Evolutionary conservation across 37 sponge, comb jelly and placozoan species (phyloP).

Genomic region (Geodia barretti): DNA sequence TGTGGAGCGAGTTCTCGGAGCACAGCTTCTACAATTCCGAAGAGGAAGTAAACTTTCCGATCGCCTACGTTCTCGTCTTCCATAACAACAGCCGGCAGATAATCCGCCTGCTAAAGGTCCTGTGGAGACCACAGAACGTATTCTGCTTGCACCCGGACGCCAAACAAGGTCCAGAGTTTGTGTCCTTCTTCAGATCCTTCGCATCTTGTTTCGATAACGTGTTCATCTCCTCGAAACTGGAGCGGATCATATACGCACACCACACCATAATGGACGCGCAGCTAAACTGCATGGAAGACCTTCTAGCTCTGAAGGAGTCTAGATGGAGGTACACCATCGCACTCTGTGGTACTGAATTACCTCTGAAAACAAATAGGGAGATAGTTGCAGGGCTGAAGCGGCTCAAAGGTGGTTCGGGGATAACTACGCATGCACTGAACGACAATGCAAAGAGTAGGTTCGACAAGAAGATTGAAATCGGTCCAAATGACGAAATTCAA

Average conservation of each 20-base stretch:
- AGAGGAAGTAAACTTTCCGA: constrained; percentile 16
- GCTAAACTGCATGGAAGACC: constrained; percentile 31
- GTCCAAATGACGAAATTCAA: background rate
- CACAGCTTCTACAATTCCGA: constrained; percentile 31
- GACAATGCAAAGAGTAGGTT: background rate
- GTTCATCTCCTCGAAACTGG: constrained; percentile 15
- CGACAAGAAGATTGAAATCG: background rate
- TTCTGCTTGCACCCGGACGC: constrained; percentile 48
- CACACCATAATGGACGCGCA: constrained; percentile 37
- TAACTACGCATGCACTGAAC: background rate
- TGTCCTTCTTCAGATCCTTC: background rate
- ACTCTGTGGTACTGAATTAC: constrained; percentile 63
- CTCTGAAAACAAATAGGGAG: constrained; percentile 53
- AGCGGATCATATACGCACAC: constrained; percentile 6
- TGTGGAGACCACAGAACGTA: constrained; percentile 44
- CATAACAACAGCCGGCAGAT: constrained; percentile 27
- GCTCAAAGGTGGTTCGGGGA: constrained; percentile 25
- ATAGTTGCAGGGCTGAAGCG: constrained; percentile 33
- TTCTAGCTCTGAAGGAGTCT: background rate
- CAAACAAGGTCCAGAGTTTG: background rate
- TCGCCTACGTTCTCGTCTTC: constrained; percentile 20
- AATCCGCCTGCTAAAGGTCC: constrained; percentile 15
- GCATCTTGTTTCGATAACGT: constrained; percentile 34
- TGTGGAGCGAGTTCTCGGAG: constrained; percentile 6
- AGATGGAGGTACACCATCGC: constrained; percentile 63